Evolutionary conservation across 2,888 invertebrate genomes (phyloP).

Genomic region (Morpho achilles): DNA sequence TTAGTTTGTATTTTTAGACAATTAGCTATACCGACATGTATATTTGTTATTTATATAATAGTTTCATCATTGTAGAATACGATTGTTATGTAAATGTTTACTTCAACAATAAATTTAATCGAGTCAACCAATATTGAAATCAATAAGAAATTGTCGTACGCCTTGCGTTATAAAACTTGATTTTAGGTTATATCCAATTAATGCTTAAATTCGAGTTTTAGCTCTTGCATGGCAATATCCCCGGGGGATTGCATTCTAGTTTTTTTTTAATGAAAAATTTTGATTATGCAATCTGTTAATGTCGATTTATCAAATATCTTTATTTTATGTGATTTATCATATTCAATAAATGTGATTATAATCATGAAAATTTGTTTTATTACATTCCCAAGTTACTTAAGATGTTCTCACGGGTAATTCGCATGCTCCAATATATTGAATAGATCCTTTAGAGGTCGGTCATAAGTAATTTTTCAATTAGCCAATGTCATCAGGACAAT

Average conservation of each 20-base stretch:
- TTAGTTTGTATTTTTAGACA: conserved; percentile 27
- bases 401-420: conserved; percentile 50
- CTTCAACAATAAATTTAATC: conserved; percentile 59
- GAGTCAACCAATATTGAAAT: conserved; percentile 35
- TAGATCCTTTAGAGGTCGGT: conserved; percentile 58
- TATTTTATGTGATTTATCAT: conserved; percentile 48
- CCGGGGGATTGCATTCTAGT: conserved; percentile 70
- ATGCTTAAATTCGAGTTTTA: conserved; percentile 70
- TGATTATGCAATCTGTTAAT: conserved; percentile 72
- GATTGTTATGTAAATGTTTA: conserved; percentile 60
- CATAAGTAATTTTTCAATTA: conserved; percentile 72
- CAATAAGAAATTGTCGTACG: conserved; percentile 51
- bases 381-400: conserved; percentile 21
- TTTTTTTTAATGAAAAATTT: conserved; percentile 70
- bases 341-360: conserved; percentile 66
- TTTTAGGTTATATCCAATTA: conserved; percentile 54
- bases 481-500: conserved; percentile 68
- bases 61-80: conserved; percentile 36
- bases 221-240: conserved; percentile 71
- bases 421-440: conserved; percentile 47
- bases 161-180: conserved; percentile 70
- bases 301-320: conserved; percentile 39
- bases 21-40: conserved; percentile 58
- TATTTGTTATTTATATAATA: conserved; percentile 41
- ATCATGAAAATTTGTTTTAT: conserved; percentile 31